These are phyloP conservation scores for Haliclystus octoradiatus DNA, from an alignment of 30 jellyfish, hydroid and myxozoan species.

Conservation along the genomic window DNA sequence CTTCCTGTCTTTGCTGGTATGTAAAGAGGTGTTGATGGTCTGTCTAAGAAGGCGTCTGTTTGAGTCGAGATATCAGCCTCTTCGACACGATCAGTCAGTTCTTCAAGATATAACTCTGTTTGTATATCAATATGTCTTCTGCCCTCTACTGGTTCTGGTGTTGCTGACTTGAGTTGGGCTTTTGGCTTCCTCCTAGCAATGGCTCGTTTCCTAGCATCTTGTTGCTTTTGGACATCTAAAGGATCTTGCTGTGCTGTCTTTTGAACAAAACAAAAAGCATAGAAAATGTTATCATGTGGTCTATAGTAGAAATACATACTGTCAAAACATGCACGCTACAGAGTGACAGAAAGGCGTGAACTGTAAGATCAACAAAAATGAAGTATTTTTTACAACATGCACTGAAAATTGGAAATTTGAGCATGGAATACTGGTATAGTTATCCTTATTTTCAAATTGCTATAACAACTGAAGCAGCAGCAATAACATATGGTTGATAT, in stretches of 20 bases:
- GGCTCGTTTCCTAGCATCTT: slow-evolving; percentile 70
- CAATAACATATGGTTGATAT: no score
- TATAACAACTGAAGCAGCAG: no score
- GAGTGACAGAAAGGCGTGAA: not conserved
- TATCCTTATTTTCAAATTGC: no score
- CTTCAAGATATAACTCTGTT: slow-evolving; percentile 84
- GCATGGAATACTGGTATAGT: no score
- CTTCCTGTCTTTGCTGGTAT: slow-evolving; percentile 93
- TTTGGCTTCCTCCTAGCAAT: slow-evolving; percentile 82
- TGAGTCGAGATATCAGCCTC: slow-evolving; percentile 90
- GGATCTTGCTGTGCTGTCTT: slow-evolving; percentile 97
- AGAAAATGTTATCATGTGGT: no score
- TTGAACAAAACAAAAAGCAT: no score
- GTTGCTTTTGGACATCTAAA: slow-evolving; percentile 75
- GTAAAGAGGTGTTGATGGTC: slow-evolving; percentile 90
- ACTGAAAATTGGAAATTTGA: no score
- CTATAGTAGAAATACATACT: no score
- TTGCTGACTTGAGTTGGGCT: slow-evolving; percentile 58
- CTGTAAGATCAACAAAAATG: not conserved
- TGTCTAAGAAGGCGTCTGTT: slow-evolving; percentile 86
- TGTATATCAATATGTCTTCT: slow-evolving; percentile 89
- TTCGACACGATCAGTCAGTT: slow-evolving; percentile 89
- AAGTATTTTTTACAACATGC: no score
- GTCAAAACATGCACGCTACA: no score
- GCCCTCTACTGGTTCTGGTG: slow-evolving; percentile 97